Evolutionary conservation across 1,140 invertebrate genomes (phyloP).

Genomic region (Drusus annulatus): DNA sequence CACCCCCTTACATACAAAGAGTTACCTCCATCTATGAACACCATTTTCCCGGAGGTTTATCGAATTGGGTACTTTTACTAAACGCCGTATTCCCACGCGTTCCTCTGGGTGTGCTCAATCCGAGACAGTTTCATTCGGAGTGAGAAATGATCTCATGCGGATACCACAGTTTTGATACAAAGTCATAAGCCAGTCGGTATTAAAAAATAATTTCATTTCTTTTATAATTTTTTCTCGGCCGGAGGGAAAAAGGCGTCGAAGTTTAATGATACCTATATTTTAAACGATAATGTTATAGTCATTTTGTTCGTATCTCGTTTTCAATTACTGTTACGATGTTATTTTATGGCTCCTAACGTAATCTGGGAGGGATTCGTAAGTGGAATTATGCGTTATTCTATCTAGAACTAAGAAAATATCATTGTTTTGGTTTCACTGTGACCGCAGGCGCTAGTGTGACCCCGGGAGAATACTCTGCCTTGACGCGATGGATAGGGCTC

Average conservation of each 20-base stretch:
- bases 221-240: constrained; percentile 18
- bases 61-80: constrained; percentile 4
- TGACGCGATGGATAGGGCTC: no score
- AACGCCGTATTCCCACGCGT: not conserved
- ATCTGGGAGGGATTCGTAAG: not conserved
- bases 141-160: constrained; percentile 49
- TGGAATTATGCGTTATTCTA: not conserved
- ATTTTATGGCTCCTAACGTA: not conserved
- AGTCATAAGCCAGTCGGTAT: constrained; percentile 37
- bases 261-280: not conserved
- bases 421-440: not conserved
- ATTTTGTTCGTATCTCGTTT: not conserved
- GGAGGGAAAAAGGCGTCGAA: not conserved
- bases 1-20: constrained; percentile 20
- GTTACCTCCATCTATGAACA: not conserved
- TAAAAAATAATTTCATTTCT: constrained; percentile 47
- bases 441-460: no score
- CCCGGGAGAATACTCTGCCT: no score
- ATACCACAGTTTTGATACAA: constrained; percentile 47
- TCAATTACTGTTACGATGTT: not conserved
- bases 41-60: not conserved
- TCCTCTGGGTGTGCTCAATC: not conserved
- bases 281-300: not conserved
- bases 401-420: not conserved
- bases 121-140: constrained; percentile 49